A percentile compares a stretch with the other conserved stretches of the same genome.
phyloP scores from a whole-genome alignment of 2,113 vertebrate genomes.

The Dasypus novemcinctus region DNA sequence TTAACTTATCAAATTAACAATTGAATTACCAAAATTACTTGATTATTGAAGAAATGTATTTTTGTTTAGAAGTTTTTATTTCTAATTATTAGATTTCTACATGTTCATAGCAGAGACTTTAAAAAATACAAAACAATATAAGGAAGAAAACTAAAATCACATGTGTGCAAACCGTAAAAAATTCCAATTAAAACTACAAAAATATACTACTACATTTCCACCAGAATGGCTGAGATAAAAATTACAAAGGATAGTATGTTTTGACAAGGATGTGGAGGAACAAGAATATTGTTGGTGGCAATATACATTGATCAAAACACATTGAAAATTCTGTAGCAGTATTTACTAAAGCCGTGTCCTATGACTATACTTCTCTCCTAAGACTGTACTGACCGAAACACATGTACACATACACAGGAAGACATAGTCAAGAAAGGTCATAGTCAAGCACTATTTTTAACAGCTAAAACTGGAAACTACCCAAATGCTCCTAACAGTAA shows the following conservation, averaged over 20 bases:
- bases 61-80: background rate
- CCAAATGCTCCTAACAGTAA: background rate
- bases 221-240: background rate
- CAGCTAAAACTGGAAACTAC: background rate
- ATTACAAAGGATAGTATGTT: background rate
- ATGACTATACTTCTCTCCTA: background rate
- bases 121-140: background rate
- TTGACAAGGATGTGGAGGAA: background rate
- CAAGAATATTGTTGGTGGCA: background rate
- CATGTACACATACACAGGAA: background rate
- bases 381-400: background rate
- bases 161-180: background rate
- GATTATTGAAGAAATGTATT: background rate
- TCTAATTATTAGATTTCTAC: background rate
- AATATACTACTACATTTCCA: background rate
- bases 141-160: background rate
- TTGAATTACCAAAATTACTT: background rate
- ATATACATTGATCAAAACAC: background rate
- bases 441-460: background rate
- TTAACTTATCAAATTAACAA: background rate
- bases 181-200: background rate
- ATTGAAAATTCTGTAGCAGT: background rate
- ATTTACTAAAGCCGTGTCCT: background rate
- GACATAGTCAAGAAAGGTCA: background rate
- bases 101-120: background rate